phyloP scores from a whole-genome alignment of 2,113 vertebrate genomes.

The Perca flavescens region DNA sequence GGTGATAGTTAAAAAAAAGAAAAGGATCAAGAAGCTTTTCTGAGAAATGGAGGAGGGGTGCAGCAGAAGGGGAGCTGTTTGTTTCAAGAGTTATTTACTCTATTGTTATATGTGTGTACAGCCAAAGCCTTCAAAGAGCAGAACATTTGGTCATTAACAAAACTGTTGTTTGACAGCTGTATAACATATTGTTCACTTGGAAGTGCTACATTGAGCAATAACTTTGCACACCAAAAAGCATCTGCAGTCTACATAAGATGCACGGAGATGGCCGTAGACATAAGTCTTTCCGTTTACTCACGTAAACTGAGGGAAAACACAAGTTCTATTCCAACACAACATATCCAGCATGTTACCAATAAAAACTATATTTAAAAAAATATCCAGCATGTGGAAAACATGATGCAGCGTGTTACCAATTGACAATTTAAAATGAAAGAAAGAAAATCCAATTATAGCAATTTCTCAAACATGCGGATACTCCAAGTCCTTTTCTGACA shows the following conservation, averaged over 20 bases:
- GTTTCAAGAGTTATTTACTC: slow-evolving; percentile 65
- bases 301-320: slow-evolving; percentile 1
- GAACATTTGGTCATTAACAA: slow-evolving; percentile 51
- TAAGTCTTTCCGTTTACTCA: slow-evolving; percentile 3
- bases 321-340: neutral
- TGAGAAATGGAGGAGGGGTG: slow-evolving; percentile 26
- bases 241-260: slow-evolving; percentile 4
- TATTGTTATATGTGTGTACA: slow-evolving; percentile 54
- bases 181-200: slow-evolving; percentile 32
- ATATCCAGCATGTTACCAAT: slow-evolving; percentile 20
- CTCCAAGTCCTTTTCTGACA: neutral
- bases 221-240: neutral
- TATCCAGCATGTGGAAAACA: slow-evolving; percentile 31
- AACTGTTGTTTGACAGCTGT: slow-evolving; percentile 62
- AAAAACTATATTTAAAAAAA: neutral
- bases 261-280: neutral
- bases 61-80: slow-evolving; percentile 39
- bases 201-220: neutral
- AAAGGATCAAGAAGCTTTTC: slow-evolving; percentile 35
- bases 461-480: slow-evolving; percentile 26
- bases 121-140: slow-evolving; percentile 60
- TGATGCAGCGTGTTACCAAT: slow-evolving; percentile 17
- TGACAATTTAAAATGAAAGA: neutral
- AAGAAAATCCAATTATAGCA: slow-evolving; percentile 30
- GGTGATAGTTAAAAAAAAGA: slow-evolving; percentile 34